These are phyloP conservation scores for Cephalopholis sonnerati DNA, from an alignment of 2,113 vertebrate genomes.

Conservation along the genomic window DNA sequence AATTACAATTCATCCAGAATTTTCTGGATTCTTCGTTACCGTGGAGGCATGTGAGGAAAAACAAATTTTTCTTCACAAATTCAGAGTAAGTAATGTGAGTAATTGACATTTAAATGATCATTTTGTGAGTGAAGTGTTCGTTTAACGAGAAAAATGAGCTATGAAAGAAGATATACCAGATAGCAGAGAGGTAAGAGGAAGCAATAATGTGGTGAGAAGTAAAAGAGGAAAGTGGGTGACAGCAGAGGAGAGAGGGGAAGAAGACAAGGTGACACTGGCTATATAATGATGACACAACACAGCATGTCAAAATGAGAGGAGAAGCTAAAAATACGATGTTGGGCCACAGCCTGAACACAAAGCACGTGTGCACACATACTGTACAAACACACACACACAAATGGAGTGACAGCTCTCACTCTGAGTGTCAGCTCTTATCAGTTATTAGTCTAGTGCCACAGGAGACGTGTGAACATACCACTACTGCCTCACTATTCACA, in stretches of 20 bases:
- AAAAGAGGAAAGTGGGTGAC: constrained; percentile 11
- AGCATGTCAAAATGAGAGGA: constrained; percentile 42
- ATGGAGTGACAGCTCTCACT: constrained; percentile 50
- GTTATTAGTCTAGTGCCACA: constrained; percentile 57
- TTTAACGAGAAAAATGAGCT: not conserved
- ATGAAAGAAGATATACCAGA: not conserved
- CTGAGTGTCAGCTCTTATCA: constrained; percentile 60
- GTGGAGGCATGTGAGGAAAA: too few relatives aligned
- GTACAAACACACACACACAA: constrained; percentile 28
- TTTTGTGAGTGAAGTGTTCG: too few relatives aligned
- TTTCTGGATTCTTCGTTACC: too few relatives aligned
- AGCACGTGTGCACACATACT: constrained; percentile 2
- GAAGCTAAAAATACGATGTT: constrained; percentile 55
- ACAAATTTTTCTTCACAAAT: too few relatives aligned
- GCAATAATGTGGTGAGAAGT: not conserved
- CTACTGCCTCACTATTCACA: constrained; percentile 12
- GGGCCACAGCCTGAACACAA: constrained; percentile 31
- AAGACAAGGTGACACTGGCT: constrained; percentile 38
- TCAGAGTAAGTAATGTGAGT: too few relatives aligned
- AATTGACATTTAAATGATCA: too few relatives aligned
- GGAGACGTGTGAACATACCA: constrained; percentile 56
- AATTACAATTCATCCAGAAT: too few relatives aligned
- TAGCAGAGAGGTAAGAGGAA: not conserved
- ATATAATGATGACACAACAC: constrained; percentile 41
- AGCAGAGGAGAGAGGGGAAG: constrained; percentile 1